These are phyloP conservation scores for Micrasema minimum DNA, from an alignment of 1,140 invertebrate species.

Conservation along the genomic window DNA sequence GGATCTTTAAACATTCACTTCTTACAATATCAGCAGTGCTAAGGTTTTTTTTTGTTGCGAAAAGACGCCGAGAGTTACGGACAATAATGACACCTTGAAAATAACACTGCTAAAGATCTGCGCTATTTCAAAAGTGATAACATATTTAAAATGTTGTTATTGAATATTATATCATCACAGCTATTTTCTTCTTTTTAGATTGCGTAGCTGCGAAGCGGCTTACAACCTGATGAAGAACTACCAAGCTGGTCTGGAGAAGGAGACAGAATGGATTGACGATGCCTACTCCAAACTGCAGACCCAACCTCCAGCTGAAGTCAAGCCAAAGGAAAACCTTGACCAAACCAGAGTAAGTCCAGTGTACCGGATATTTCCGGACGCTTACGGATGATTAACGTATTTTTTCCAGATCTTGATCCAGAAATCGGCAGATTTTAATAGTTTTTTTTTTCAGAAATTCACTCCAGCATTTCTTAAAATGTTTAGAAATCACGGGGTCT, in stretches of 20 bases:
- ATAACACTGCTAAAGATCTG: too few species aligned
- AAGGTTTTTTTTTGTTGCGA: too few species aligned
- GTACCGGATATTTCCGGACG: constrained; percentile 6
- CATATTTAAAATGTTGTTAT: too few species aligned
- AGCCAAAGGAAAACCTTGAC: constrained; percentile 79
- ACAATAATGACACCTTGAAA: too few species aligned
- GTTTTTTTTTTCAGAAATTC: neutral
- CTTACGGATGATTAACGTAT: constrained; percentile 20
- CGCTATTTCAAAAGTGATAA: too few species aligned
- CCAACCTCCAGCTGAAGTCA: constrained; percentile 75
- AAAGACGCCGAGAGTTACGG: too few species aligned
- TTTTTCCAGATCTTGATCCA: constrained; percentile 5
- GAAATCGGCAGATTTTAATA: neutral
- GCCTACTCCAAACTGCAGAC: constrained; percentile 77
- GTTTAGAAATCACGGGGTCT: too few species aligned
- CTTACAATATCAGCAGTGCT: too few species aligned
- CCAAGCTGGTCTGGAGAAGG: constrained; percentile 84
- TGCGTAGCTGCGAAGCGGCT: constrained; percentile 86
- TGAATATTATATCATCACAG: too few species aligned
- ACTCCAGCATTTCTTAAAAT: too few species aligned
- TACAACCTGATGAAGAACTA: constrained; percentile 88
- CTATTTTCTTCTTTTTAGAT: constrained; percentile 63
- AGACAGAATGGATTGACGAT: constrained; percentile 87
- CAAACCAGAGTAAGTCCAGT: constrained; percentile 76
- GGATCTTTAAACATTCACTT: too few species aligned